These are phyloP conservation scores for Axis porcinus DNA, from an alignment of 2,113 vertebrate genomes.

Conservation along the genomic window DNA sequence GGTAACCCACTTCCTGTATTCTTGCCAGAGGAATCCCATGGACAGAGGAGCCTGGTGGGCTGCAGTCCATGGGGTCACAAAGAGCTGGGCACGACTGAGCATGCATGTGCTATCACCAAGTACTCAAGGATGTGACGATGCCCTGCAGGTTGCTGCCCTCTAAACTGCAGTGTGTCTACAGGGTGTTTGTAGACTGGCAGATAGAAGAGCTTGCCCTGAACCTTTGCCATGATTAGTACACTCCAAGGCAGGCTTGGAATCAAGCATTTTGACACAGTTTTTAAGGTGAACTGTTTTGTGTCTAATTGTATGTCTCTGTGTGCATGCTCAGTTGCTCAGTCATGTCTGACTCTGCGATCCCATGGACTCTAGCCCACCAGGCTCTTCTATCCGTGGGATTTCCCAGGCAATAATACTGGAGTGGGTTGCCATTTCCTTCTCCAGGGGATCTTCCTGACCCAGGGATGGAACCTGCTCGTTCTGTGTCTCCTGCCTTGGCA, in stretches of 20 bases:
- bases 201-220: neutral
- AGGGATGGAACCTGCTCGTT: neutral
- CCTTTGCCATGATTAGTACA: neutral
- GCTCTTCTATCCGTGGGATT: neutral
- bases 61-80: neutral
- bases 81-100: neutral
- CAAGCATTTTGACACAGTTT: neutral
- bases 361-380: neutral
- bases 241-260: neutral
- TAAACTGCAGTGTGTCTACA: neutral
- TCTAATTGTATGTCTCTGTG: neutral
- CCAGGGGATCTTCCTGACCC: neutral
- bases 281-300: neutral
- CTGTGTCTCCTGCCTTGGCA: neutral
- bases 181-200: neutral
- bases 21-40: neutral
- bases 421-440: neutral
- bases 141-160: neutral
- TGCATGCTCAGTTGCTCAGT: neutral
- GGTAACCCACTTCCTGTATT: neutral
- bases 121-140: neutral
- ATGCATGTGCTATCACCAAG: neutral
- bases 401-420: neutral
- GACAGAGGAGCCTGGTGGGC: neutral
- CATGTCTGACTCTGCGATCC: neutral